Evolutionary conservation across 2,113 vertebrate genomes (phyloP), one percentile per base, ranked within the genome.

Genomic region (Corydoras sp.): DNA sequence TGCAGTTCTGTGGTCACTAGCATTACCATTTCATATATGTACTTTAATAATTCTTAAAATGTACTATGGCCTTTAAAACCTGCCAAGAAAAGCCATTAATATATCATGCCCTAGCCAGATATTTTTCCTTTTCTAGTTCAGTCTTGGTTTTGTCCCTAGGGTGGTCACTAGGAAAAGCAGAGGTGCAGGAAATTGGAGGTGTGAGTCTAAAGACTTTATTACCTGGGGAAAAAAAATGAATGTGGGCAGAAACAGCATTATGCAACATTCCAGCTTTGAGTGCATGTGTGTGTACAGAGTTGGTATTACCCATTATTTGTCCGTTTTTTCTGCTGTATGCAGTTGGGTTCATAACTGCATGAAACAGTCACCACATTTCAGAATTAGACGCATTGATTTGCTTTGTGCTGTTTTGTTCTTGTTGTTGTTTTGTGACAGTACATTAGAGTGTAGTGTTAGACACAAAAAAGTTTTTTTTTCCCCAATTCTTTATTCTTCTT

Each of bases 131-230:
- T 32, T 43, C 56, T 58, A 18, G 32, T 62, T 65, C n/a, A 69
- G 30, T 61, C 32, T 32, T 59, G 66, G 70, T 71, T 85, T 86
- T 85, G 83, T 87, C 88, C 84, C 81, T 72, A 80, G 71, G 83
- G 80, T 78, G 65, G 80, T 83, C 79, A 75, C 80, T 81, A 82
- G 82, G 85, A 81, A 87, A 74, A 54, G 68, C 49, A 56, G 64
- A 68, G 83, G 81, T 83, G 81, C 32, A 79, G 83, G 83, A 88
- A 89, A 90, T 89, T 88, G 89, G 83, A 63, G 60, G 78, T 80
- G 81, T 81, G 81, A 82, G 81, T 84, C 86, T 83, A 81, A 88
- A 85, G 85, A 86, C 85, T 88, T 87, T 87, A 90, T 90, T 89
- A 90, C 82, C 81, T 86, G 84, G 84, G n/a, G 14, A 15, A 15